Base-by-base conservation (phyloP, 2,797 vertebrate species). In the Anas bahamensis region DNA sequence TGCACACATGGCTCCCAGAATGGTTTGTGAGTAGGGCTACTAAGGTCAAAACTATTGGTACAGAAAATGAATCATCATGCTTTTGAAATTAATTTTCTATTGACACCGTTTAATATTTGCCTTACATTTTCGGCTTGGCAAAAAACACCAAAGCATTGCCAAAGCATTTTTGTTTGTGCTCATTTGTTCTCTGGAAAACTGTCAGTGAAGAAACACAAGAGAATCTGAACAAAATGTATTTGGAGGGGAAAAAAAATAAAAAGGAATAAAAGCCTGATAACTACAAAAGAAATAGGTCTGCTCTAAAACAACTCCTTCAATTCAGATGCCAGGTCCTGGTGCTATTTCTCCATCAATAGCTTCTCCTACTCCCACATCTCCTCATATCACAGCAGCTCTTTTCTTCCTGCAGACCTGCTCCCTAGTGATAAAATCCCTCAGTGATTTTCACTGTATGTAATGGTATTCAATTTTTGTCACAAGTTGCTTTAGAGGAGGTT, bases 131-230 rank as follows among this genome's bases (percentile, higher is more conserved):
- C 71, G 73, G 64, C 52, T 72, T 73, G 77, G 90, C 92, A 94
- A 41, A 88, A 86, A 92, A 74, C 6, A 11, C 46, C 56, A 37
- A 83, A 89, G 33, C 61, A 26, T 39, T 94, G 93, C 73, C 89
- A 92, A 89, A 93, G 53, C 53, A 28, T 89, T 90, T 89, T 93
- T 95, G 35, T 50, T 91, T 84, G 72, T 63, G 70, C 60, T 90
- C 57, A 61, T 89, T 93, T 83, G 50, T 78, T 92, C 82, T 83
- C 79, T 88, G 86, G 84, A 92, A 90, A 42, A 63, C 2, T 83
- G 69, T 83, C 92, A 95, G 50, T 28, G 41, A 94, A 83, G 78
- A 83, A 90, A 83, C 61, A 64, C 63, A 69, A 80, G 31, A 64
- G 42, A 56, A 78, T 42, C 50, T 74, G 81, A 95, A 88, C 41